Evolutionary conservation across 2,888 invertebrate genomes (phyloP), one percentile per base, ranked within the genome.

Genomic region (Leptarthrus brevirostris): DNA sequence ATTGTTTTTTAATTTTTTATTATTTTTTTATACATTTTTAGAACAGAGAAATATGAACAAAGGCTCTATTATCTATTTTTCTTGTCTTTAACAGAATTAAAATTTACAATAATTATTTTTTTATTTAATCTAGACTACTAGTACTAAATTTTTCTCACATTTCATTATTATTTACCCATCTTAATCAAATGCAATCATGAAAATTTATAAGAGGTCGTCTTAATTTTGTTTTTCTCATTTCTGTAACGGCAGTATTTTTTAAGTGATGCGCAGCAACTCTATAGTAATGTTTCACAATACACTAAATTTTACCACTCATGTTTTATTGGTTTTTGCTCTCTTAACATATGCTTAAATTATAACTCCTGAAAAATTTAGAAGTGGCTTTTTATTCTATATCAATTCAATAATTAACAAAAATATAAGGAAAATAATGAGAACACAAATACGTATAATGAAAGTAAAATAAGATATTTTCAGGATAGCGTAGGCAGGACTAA

Each of bases 181-280:
- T 14, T 44, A 64, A 44, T 22, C 18, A 64, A 69, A 69, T 69
- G 52, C 49, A 69, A 69, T 44, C 30, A 69, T 18, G 16, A 52
- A 69, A 18, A 69, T 69, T 16, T 69, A 22, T 52, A 22, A 52
- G 69, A 44, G 10, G 16, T 47, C 18, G 18, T 72, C 36, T 14
- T 20, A 47, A 72, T 26, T 56, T 44, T 44, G 30, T 14, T 61
- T 14, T 73, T 73, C 56, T 64, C 71, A 40, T 74, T 73, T 72
- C 74, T 75, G 74, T 75, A 76, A 76, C 75, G 76, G 75, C 76
- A 75, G 76, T 76, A 74, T 74, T 72, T 74, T n/a, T 75, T 70
- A 74, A 75, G n/a, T n/a, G 76, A 76, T 73, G 76, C 76, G 75
- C 73, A 73, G 75, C 74, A 76, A 76, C 40, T 61, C 56, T 72